Conservation (phyloP, 2,888 invertebrate species). For the Agonum fuliginosum region DNA sequence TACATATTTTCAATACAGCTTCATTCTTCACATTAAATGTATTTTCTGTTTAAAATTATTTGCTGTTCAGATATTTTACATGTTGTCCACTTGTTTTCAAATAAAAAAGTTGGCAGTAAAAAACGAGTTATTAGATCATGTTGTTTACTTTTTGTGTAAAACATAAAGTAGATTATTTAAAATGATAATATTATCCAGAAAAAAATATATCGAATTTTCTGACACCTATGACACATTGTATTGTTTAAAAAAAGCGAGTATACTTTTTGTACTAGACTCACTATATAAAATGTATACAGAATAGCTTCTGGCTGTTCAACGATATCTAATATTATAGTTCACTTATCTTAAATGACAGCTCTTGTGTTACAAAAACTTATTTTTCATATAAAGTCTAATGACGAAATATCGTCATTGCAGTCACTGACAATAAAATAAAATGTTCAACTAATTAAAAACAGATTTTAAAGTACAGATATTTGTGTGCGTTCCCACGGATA, state of each 20-base stretch:
- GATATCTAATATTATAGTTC: background rate
- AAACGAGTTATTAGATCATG: background rate
- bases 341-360: background rate
- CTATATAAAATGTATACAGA: no score
- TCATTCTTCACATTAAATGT: no score
- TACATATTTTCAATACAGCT: no score
- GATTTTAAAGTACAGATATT: constrained; percentile 29
- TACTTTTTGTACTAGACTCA: background rate
- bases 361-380: constrained; percentile 8
- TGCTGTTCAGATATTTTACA: no score
- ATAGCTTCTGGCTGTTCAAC: no score
- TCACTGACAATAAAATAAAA: constrained; percentile 6
- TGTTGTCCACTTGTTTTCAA: no score
- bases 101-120: no score
- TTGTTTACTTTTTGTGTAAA: background rate
- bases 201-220: constrained; percentile 2
- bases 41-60: no score
- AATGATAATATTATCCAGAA: background rate
- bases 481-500: constrained; percentile 26
- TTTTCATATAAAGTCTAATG: background rate
- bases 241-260: background rate
- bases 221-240: background rate
- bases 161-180: background rate
- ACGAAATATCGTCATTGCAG: constrained; percentile 15
- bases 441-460: constrained; percentile 33